Evolutionary conservation across 2,797 vertebrate species (phyloP).

Genomic region (Scyliorhinus canicula): DNA sequence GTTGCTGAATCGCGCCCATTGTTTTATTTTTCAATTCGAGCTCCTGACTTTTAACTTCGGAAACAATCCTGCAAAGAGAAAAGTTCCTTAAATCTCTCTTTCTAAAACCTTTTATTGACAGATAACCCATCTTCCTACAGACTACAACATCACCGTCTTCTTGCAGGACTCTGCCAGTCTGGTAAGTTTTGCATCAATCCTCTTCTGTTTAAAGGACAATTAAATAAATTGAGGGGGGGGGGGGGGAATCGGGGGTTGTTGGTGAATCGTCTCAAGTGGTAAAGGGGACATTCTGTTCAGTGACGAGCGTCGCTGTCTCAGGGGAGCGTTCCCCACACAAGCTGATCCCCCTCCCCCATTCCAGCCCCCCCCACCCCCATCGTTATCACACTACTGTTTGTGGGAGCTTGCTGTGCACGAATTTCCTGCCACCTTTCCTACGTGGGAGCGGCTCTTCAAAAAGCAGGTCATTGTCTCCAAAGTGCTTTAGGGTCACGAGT

Average conservation of each 20-base stretch:
- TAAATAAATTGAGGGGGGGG: no score
- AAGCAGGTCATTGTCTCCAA: no score
- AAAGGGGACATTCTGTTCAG: not conserved
- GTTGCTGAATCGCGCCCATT: no score
- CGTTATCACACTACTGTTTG: not conserved
- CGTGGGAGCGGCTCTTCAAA: no score
- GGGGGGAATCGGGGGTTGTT: no score
- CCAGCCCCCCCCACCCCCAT: not conserved
- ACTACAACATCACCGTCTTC: not conserved
- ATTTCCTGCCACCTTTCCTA: not conserved
- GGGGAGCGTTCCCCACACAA: not conserved
- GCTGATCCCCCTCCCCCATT: not conserved
- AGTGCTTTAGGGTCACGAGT: no score
- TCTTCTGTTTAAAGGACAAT: not conserved
- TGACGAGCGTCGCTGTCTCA: not conserved
- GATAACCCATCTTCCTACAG: not conserved
- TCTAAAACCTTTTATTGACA: no score
- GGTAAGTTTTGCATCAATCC: not conserved
- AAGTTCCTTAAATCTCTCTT: not conserved
- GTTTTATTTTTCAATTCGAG: not conserved
- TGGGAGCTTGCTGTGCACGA: no score
- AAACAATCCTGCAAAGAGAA: not conserved
- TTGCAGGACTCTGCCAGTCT: not conserved
- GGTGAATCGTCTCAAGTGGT: not conserved
- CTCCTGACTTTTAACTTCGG: not conserved